Evolutionary conservation across 2,113 vertebrate genomes (phyloP), one percentile per base, ranked within the genome.

Genomic region (Eudyptes chrysolophus): DNA sequence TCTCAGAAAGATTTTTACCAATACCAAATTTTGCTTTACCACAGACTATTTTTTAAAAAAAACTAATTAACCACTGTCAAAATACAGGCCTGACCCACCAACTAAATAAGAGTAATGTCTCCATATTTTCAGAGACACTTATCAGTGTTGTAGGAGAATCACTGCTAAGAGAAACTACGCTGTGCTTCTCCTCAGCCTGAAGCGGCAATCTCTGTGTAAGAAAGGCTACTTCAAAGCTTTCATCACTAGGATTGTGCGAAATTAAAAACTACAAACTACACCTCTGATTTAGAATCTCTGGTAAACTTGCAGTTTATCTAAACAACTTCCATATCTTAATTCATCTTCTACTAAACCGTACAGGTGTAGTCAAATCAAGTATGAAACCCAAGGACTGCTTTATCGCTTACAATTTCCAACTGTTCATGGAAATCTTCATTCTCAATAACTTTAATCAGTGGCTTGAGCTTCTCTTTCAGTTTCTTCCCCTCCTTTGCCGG

Each of bases 381-480:
- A 17, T 1, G 11, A 40, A 81, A 62, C 42, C 29, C 38, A 54
- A 64, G 55, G 20, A 22, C 36, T 52, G n/a, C 22, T 90, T 26
- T 44, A 72, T 7, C 2, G 3, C 97, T 98, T 96, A 99, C 99
- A 78, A 99, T 99, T 93, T 99, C 99, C 66, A 99, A 95, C 97
- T 99, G 98, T 12, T 99, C 99, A 2, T 98, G 96, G 40, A 99
- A 99, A 76, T 99, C 99, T 90, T 99, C 99, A 30, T 98, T 99
- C 96, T 99, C 99, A 65, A 99, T 97, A 4, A 99, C 98, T 97
- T 99, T 99, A 87, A 99, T 96, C 25, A 99, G 96, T 0, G 99
- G 98, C 26, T 99, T 99, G n/a, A 99, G 98, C 75, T 99, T 99
- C 91, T 99, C 99, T 92, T 99, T 99, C 78, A 99, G 97, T 93